A percentile compares a stretch with the other conserved stretches of the same genome.
Evolutionary conservation across 2,888 invertebrate species (phyloP).

Genomic region (Gortyna flavago): DNA sequence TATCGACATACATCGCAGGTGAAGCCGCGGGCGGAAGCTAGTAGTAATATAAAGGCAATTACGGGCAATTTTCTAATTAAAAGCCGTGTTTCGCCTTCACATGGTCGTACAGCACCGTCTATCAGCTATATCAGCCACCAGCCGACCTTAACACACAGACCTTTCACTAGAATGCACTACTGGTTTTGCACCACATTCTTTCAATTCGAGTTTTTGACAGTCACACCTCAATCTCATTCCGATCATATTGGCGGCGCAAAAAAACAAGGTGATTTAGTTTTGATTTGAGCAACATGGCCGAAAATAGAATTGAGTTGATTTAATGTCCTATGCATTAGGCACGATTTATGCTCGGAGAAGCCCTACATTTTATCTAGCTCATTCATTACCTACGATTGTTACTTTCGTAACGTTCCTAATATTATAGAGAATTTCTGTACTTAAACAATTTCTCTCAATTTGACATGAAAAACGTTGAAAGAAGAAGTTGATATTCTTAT

Average conservation of each 20-base stretch:
- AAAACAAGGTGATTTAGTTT: slow-evolving; percentile 40
- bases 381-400: no score
- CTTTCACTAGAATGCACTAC: slow-evolving; percentile 70
- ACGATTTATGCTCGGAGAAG: no score
- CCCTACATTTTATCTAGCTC: no score
- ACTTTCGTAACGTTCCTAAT: no score
- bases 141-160: slow-evolving; percentile 69
- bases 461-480: no score
- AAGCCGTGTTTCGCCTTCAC: slow-evolving; percentile 19
- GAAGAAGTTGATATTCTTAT: no score
- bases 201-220: slow-evolving; percentile 30
- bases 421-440: no score
- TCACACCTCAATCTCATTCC: slow-evolving; percentile 42
- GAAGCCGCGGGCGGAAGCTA: no score
- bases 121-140: slow-evolving; percentile 44
- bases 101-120: slow-evolving; percentile 28
- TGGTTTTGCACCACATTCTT: slow-evolving; percentile 57
- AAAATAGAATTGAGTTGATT: neutral
- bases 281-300: neutral
- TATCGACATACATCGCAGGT: no score
- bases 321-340: neutral
- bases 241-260: slow-evolving; percentile 27
- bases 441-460: no score
- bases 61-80: slow-evolving; percentile 20
- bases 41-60: slow-evolving; percentile 10